Base-by-base conservation (phyloP, 2,888 invertebrate species). In the Lypha dubia region DNA sequence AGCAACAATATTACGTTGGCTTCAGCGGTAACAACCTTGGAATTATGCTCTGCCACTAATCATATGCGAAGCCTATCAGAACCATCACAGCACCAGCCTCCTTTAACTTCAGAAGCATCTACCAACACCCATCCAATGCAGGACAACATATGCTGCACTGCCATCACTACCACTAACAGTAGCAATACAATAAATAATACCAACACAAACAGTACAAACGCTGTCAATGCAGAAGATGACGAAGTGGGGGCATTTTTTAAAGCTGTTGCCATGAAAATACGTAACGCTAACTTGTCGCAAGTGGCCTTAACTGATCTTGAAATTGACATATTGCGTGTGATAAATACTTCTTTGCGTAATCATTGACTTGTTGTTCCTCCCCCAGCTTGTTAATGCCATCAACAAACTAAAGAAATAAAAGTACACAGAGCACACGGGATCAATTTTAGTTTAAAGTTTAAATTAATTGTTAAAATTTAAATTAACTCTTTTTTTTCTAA, bases 211-310 rank as follows among this genome's bases (percentile, higher is more conserved):
- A 67, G 60, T 58, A 38, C 63, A 51, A 65, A 68, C 22, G 17
- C 79, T 15, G 58, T 68, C 3, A 71, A 20, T n/a, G 67, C 60
- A 20, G 91, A 90, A 13, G 90, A 90, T 70, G 91, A 91, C 87
- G 91, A 91, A 85, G 89, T 91, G 2, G 91, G 91, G 9, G 90
- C 90, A 70, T 91, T 91, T 77, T 91, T 91, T 35, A 90, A 88
- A 82, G 90, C 91, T 11, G 88, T 91, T 22, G 90, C 91, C 63
- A 91, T 91, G 88, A 91, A 91, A 86, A 91, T 91, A 85, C 89
- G 91, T 35, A 90, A 86, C 74, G 90, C 91, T 13, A 90, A 91
- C 44, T 85, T 91, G 86, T 89, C 91, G 38, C 88, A 91, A 20
- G 88, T 91, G 67, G 90, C 89, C 51, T 90, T 91, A 74, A 91